phyloP scores from a whole-genome alignment of 2,888 invertebrate species.

The Chloroclysta siterata region DNA sequence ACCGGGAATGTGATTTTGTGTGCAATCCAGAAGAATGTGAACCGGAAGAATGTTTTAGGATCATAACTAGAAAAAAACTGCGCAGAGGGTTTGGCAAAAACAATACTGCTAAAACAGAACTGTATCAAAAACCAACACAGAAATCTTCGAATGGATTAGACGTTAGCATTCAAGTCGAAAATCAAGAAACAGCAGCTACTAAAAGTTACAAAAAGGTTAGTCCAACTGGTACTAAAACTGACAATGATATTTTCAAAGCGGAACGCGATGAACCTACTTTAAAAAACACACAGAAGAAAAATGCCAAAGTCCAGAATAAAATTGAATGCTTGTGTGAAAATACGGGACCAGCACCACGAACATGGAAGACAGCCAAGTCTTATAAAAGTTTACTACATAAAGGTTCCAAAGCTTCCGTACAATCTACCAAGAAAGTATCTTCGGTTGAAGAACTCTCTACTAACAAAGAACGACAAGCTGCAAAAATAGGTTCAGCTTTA shows the following conservation, averaged over 20 bases:
- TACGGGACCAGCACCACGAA: conserved; percentile 1
- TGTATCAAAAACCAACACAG: background rate
- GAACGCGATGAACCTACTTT: background rate
- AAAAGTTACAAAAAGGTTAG: conserved; percentile 1
- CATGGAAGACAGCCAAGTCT: conserved; percentile 27
- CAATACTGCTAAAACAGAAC: background rate
- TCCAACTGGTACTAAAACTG: background rate
- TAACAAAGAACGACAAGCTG: conserved; percentile 2
- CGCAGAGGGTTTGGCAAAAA: conserved; percentile 14
- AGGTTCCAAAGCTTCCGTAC: conserved; percentile 11
- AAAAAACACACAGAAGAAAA: conserved; percentile 20
- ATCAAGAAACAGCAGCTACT: conserved; percentile 10
- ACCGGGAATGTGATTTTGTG: conserved; percentile 50
- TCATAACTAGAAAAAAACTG: conserved; percentile 36
- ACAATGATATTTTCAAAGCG: conserved; percentile 1
- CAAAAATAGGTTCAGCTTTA: conserved; percentile 4
- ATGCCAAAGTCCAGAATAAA: conserved; percentile 5
- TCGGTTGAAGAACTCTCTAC: background rate
- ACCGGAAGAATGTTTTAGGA: conserved; percentile 52
- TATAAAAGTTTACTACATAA: conserved; percentile 6
- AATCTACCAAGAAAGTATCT: background rate
- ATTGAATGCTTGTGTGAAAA: conserved; percentile 6
- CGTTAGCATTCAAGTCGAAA: conserved; percentile 14
- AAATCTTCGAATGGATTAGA: conserved; percentile 14
- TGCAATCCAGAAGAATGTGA: conserved; percentile 50